A percentile compares a stretch with the other conserved stretches of the same genome.
These are phyloP conservation scores for Tenthredo scrophulariae DNA, from an alignment of 2,888 invertebrate genomes.

Conservation along the genomic window DNA sequence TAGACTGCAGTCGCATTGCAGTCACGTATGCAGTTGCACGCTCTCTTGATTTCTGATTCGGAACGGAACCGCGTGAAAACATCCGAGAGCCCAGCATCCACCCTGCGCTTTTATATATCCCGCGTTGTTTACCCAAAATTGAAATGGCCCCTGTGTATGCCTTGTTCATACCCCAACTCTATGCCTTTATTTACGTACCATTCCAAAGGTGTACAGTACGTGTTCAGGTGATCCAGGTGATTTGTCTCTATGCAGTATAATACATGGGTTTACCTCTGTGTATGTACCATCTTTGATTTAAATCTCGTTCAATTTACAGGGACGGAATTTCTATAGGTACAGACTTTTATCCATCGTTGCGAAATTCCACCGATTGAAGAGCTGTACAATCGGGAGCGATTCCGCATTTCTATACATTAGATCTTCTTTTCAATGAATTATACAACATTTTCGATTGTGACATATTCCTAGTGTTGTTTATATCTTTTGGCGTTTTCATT, in stretches of 20 bases:
- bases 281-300: constrained; percentile 4
- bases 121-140: constrained; percentile 35
- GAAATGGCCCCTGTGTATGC: constrained; percentile 22
- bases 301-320: neutral
- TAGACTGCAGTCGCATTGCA: constrained; percentile 65
- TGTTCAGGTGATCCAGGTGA: neutral
- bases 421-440: neutral
- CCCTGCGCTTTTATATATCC: neutral
- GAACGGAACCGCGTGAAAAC: constrained; percentile 46
- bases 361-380: neutral
- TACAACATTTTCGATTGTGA: neutral
- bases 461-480: neutral
- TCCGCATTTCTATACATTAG: neutral
- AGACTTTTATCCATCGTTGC: neutral
- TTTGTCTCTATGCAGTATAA: neutral
- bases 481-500: neutral
- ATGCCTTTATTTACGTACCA: neutral
- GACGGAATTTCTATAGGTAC: neutral
- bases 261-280: neutral
- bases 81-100: constrained; percentile 1
- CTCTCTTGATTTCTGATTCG: constrained; percentile 73
- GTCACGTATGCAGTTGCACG: constrained; percentile 59
- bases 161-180: neutral
- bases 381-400: neutral
- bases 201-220: neutral